Conservation (phyloP, 2,888 invertebrate species). For the Epinotia brunnichana region DNA sequence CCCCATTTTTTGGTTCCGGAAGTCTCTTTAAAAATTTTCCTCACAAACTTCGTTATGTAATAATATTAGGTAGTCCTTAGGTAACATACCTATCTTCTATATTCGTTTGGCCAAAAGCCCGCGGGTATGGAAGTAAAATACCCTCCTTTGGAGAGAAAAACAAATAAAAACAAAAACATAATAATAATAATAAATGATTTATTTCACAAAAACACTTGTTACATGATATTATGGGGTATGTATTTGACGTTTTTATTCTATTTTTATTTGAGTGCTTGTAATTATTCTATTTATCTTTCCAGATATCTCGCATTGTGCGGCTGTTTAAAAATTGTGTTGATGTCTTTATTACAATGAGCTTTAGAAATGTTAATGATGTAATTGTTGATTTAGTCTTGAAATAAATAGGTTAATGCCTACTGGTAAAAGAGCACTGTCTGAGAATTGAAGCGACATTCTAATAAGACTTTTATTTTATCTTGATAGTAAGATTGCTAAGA, state of each 20-base stretch:
- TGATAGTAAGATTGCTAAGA: too few relatives aligned
- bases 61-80: too few relatives aligned
- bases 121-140: too few relatives aligned
- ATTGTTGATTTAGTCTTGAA: constrained; percentile 20
- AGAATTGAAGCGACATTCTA: too few relatives aligned
- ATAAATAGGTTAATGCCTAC: constrained; percentile 6
- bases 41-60: constrained; percentile 26
- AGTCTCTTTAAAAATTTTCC: constrained; percentile 16
- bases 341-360: constrained; percentile 21
- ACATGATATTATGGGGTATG: too few relatives aligned
- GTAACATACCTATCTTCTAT: too few relatives aligned
- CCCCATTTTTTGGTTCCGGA: constrained; percentile 8
- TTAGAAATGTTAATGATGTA: constrained; percentile 10
- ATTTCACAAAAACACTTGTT: too few relatives aligned
- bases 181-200: too few relatives aligned
- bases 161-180: too few relatives aligned
- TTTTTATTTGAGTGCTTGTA: constrained; percentile 36
- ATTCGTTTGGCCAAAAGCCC: too few relatives aligned
- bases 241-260: constrained; percentile 27
- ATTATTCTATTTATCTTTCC: constrained; percentile 28
- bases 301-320: not conserved
- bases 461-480: too few relatives aligned
- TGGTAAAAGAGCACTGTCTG: not conserved
- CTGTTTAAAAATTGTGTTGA: constrained; percentile 23
- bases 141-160: too few relatives aligned